phyloP scores from a whole-genome alignment of 2,888 invertebrate species.

The Drosophila quasianomalipes region DNA sequence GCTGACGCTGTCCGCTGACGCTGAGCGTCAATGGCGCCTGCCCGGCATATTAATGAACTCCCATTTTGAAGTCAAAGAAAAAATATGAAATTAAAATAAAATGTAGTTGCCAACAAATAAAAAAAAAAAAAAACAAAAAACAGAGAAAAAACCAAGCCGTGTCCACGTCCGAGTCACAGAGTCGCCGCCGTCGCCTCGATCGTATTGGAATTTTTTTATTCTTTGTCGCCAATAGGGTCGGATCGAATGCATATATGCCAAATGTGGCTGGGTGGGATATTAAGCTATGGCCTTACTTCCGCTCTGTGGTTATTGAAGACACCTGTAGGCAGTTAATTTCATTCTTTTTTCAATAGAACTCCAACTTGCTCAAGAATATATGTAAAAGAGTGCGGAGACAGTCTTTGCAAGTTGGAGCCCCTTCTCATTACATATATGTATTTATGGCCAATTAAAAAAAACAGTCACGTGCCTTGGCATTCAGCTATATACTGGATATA shows the following conservation, averaged over 20 bases:
- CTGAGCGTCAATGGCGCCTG: conserved; percentile 71
- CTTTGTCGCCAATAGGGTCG: conserved; percentile 24
- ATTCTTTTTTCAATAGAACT: conserved; percentile 9
- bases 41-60: conserved; percentile 78
- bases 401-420: conserved; percentile 9
- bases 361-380: background rate
- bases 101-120: conserved; percentile 62
- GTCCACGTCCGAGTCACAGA: conserved; percentile 49
- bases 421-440: conserved; percentile 65
- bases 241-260: conserved; percentile 38
- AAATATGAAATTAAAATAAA: conserved; percentile 79
- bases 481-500: conserved; percentile 15
- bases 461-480: conserved; percentile 69
- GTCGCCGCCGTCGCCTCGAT: conserved; percentile 11
- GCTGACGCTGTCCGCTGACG: conserved; percentile 48
- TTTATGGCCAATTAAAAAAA: conserved; percentile 67
- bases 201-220: conserved; percentile 46
- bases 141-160: conserved; percentile 39
- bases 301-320: conserved; percentile 27
- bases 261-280: conserved; percentile 29
- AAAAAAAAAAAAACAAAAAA: background rate
- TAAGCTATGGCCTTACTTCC: conserved; percentile 55
- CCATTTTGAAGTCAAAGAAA: conserved; percentile 68
- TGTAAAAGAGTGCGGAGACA: background rate
- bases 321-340: background rate